Conservation (phyloP, 2,888 invertebrate genomes). For the Notodonta ziczac region DNA sequence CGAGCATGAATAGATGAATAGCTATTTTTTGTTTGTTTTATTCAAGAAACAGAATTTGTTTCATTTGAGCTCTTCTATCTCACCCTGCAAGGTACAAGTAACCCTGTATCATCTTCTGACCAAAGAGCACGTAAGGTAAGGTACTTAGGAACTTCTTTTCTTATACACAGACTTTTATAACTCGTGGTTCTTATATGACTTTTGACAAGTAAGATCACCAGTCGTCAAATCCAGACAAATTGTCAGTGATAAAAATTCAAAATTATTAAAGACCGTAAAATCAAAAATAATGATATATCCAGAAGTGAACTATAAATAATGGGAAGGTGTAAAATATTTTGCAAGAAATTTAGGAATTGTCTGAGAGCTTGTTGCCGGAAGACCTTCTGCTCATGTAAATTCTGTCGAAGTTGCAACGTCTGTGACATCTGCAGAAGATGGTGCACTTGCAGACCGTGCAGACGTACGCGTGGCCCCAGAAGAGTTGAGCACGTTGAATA, state of each 20-base stretch:
- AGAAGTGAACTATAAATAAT: neutral
- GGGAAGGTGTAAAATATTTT: constrained; percentile 6
- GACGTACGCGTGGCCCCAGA: constrained; percentile 3
- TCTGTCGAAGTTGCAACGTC: constrained; percentile 25
- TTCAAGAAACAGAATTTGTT: no score
- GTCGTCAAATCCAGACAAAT: no score
- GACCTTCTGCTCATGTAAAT: constrained; percentile 17
- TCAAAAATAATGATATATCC: constrained; percentile 11
- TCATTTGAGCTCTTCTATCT: no score
- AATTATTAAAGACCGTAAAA: constrained; percentile 9
- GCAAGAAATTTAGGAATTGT: constrained; percentile 12
- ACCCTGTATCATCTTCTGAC: no score
- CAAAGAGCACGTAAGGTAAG: no score
- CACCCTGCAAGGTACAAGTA: no score
- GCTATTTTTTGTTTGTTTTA: no score
- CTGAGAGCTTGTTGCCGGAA: constrained; percentile 8
- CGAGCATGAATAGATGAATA: no score
- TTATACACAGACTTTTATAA: no score
- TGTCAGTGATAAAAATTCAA: neutral
- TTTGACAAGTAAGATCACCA: no score
- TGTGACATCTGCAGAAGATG: constrained; percentile 22
- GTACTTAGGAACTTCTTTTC: no score
- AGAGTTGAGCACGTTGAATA: constrained; percentile 23
- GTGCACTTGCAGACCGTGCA: constrained; percentile 6
- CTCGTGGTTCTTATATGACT: no score